Conservation (phyloP, 2,797 vertebrate species). For the Poeciliopsis turneri region DNA sequence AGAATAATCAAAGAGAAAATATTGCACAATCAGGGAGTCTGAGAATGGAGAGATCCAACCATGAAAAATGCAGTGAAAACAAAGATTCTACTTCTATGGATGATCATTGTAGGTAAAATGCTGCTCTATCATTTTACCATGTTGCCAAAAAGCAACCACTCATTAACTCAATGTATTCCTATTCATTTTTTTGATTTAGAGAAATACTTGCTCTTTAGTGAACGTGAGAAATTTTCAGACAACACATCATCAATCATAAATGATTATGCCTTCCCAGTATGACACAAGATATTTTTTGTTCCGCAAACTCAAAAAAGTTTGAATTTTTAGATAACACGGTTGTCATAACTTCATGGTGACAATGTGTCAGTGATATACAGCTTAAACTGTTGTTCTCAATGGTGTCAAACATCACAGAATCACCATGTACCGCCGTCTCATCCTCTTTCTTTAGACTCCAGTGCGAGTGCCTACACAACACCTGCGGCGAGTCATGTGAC, state of each 20-base stretch:
- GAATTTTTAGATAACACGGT: neutral
- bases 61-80: neutral
- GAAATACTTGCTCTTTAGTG: neutral
- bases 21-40: neutral
- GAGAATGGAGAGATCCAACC: neutral
- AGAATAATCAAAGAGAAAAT: neutral
- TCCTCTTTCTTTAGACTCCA: constrained; percentile 78
- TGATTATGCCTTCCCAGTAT: neutral
- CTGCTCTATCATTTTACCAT: neutral
- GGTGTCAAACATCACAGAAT: constrained; percentile 12
- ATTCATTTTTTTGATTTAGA: neutral
- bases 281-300: neutral
- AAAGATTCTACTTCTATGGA: neutral
- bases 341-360: constrained; percentile 11
- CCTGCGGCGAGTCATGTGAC: constrained; percentile 91
- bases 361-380: constrained; percentile 11
- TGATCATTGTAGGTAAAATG: neutral
- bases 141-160: neutral
- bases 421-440: constrained; percentile 17
- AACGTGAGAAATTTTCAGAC: neutral
- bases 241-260: neutral
- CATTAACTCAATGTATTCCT: neutral
- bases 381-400: neutral
- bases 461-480: constrained; percentile 92
- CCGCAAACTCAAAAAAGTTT: neutral